A percentile compares a stretch with the other conserved stretches of the same genome.
These are phyloP conservation scores for Hirtodrosophila cameraria DNA, from an alignment of 2,888 invertebrate genomes.

Conservation along the genomic window DNA sequence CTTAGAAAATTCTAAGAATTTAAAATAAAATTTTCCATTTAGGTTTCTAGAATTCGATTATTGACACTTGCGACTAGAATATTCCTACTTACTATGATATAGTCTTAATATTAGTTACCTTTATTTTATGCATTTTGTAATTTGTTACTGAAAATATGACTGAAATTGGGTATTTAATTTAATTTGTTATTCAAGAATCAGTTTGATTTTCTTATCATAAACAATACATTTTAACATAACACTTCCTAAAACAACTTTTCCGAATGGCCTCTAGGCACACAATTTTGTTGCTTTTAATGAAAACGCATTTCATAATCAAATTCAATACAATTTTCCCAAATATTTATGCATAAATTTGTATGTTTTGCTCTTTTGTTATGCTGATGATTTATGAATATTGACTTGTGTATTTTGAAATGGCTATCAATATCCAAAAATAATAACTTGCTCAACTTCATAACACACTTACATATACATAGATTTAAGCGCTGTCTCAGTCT, in stretches of 20 bases:
- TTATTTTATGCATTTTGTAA: too few relatives aligned
- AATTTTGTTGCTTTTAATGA: neutral
- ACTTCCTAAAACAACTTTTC: conserved; percentile 8
- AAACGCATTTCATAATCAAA: conserved; percentile 6
- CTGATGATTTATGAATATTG: conserved; percentile 40
- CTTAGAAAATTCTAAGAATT: too few relatives aligned
- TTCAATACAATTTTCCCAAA: conserved; percentile 26
- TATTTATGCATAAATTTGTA: conserved; percentile 47
- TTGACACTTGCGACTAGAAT: too few relatives aligned
- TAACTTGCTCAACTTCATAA: conserved; percentile 15
- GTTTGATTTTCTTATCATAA: neutral
- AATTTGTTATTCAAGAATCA: too few relatives aligned
- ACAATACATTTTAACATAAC: conserved; percentile 3
- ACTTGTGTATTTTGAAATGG: conserved; percentile 13
- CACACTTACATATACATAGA: conserved; percentile 9
- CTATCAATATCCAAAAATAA: conserved; percentile 26
- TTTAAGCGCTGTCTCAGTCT: neutral
- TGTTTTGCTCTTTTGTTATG: conserved; percentile 18
- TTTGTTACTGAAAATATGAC: too few relatives aligned
- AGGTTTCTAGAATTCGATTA: too few relatives aligned
- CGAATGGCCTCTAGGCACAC: neutral
- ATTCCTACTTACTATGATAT: too few relatives aligned
- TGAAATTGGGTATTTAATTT: too few relatives aligned
- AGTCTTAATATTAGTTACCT: too few relatives aligned
- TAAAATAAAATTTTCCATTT: too few relatives aligned